Evolutionary conservation across 2,797 vertebrate genomes (phyloP), one percentile per base, ranked within the genome.

Genomic region (Bradypus variegatus): DNA sequence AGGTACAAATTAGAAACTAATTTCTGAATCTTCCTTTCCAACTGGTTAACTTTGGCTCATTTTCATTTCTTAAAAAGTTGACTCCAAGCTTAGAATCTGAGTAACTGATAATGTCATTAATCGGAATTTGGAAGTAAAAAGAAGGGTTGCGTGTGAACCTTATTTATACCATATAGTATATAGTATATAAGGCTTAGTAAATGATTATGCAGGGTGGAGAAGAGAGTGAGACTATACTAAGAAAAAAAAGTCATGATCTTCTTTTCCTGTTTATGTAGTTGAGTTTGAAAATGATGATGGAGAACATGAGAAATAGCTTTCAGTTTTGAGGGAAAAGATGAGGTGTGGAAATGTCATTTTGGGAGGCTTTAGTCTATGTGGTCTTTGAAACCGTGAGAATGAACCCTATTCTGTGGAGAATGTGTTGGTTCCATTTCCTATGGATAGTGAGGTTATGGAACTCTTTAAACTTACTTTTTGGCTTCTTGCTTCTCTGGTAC

Each of bases 31-130:
- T 91, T 86, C 31, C 27, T 88, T 45, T 81, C 50, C 23, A 64
- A 5, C 36, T 88, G 29, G 25, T 72, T 93, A 84, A 84, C 62
- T 86, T 81, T 70, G 86, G 50, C 31, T 88, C 50, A 14, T 85
- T 72, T 86, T 72, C 15, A n/a, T 91, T 91, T 90, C 77, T 84
- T 93, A n/a, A 3, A 58, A 91, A 85, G 50, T 69, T 45, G 38
- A 65, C 79, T 67, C 23, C 65, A 69, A 36, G 31, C 50, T 86
- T 88, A n/a, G 50, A 89, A 69, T 29, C 65, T 84, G 69, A 18
- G n/a, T 87, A 23, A 86, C 50, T 86, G 48, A 36, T 78, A 41
- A 72, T 38, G 64, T 65, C 19, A 14, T 48, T 89, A 67, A 36
- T 72, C 15, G 83, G 88, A 86, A 60, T 78, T 89, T 92, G 72